Percentiles rank a stretch among this genome's conserved stretches.
phyloP scores from a whole-genome alignment of 2,797 vertebrate genomes.

The Sparus aurata region DNA sequence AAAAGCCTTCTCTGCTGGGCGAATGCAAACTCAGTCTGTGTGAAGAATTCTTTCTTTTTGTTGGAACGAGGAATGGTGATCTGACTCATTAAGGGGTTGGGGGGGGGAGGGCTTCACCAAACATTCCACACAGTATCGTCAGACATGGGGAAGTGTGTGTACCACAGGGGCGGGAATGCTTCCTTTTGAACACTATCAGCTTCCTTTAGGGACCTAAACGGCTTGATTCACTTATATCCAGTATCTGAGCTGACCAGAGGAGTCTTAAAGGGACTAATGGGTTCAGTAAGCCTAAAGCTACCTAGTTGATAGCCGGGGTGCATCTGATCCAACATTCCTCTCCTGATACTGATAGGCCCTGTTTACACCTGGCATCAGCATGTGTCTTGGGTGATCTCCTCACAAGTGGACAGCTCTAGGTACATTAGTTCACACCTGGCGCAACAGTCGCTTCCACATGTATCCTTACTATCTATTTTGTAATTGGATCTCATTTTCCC shows the following conservation, averaged over 20 bases:
- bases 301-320: background rate
- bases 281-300: background rate
- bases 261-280: background rate
- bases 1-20: conserved; percentile 36
- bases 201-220: conserved; percentile 1
- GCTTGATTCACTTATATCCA: conserved; percentile 4
- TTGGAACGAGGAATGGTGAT: background rate
- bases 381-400: too few species aligned
- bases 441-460: too few species aligned
- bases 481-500: too few species aligned
- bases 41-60: background rate
- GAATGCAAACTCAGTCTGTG: conserved; percentile 36
- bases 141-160: conserved; percentile 26
- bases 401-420: too few species aligned
- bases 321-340: background rate
- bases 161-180: background rate
- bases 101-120: background rate
- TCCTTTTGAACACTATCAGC: conserved; percentile 2
- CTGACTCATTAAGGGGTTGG: background rate
- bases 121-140: conserved; percentile 22
- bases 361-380: too few species aligned
- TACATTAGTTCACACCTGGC: too few species aligned
- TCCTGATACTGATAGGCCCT: background rate
- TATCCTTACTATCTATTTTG: too few species aligned
- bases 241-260: background rate